Conservation (phyloP, 2,113 vertebrate species). For the Pardalotus punctatus region DNA sequence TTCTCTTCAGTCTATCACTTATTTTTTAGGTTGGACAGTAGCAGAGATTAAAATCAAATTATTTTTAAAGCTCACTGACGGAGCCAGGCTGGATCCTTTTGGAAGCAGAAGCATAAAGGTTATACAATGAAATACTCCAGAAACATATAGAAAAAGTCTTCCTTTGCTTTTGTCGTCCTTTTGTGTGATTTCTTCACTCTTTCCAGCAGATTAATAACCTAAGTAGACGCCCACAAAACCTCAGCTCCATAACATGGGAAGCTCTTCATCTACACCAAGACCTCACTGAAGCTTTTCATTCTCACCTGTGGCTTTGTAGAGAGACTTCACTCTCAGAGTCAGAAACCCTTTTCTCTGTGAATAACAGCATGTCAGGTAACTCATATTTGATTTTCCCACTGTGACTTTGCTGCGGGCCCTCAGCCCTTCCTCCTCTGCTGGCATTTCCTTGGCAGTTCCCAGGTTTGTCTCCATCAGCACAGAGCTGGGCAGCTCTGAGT, state of each 20-base stretch:
- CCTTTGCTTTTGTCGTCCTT: not conserved
- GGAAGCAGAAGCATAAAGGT: not conserved
- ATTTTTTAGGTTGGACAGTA: not conserved
- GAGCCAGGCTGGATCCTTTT: not conserved
- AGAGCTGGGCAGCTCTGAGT: not conserved
- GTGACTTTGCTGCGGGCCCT: not conserved
- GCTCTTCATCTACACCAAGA: not conserved
- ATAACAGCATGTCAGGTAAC: not conserved
- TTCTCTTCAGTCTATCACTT: not conserved
- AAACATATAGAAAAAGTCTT: not conserved
- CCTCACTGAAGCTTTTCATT: not conserved
- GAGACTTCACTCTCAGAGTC: not conserved
- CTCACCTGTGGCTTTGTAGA: not conserved
- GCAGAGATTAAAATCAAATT: conserved; percentile 1
- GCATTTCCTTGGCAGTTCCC: not conserved
- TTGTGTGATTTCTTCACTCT: not conserved
- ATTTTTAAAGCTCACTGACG: conserved; percentile 26
- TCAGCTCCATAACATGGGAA: not conserved
- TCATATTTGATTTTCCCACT: not conserved
- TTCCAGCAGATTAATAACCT: not conserved
- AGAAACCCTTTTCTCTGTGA: not conserved
- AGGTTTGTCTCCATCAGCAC: not conserved
- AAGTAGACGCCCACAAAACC: not conserved
- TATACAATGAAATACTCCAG: not conserved
- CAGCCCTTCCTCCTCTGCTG: not conserved